These are phyloP conservation scores for Halcyon badia DNA, from an alignment of 2,797 vertebrate genomes.

Conservation along the genomic window DNA sequence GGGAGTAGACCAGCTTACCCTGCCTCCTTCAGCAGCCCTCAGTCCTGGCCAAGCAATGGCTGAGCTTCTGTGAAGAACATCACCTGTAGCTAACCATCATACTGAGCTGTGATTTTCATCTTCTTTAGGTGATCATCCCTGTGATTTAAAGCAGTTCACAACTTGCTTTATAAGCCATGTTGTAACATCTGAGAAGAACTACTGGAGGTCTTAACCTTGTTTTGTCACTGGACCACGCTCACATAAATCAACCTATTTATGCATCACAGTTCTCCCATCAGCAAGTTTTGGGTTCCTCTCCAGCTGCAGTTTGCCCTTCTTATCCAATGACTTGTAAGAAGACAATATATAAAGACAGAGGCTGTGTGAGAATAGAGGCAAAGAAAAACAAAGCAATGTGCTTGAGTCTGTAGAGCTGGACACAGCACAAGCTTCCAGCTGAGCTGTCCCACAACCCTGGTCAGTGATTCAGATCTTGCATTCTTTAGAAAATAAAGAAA, in stretches of 20 bases:
- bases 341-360: background rate
- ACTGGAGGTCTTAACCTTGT: background rate
- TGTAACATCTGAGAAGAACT: background rate
- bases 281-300: background rate
- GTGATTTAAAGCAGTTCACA: background rate
- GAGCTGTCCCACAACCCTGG: background rate
- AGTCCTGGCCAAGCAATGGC: background rate
- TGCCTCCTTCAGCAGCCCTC: background rate
- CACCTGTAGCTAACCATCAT: background rate
- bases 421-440: background rate
- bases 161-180: background rate
- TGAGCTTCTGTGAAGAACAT: background rate
- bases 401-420: background rate
- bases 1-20: background rate
- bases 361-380: background rate
- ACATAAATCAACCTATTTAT: background rate
- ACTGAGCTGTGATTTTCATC: background rate
- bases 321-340: background rate
- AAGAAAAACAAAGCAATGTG: background rate
- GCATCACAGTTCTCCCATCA: background rate
- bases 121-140: background rate
- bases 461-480: background rate
- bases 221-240: rapidly evolving
- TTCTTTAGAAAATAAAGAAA: background rate
- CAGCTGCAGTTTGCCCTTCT: background rate